Evolutionary conservation across 1,140 invertebrate species (phyloP).

Genomic region (Drosophila nasuta): DNA sequence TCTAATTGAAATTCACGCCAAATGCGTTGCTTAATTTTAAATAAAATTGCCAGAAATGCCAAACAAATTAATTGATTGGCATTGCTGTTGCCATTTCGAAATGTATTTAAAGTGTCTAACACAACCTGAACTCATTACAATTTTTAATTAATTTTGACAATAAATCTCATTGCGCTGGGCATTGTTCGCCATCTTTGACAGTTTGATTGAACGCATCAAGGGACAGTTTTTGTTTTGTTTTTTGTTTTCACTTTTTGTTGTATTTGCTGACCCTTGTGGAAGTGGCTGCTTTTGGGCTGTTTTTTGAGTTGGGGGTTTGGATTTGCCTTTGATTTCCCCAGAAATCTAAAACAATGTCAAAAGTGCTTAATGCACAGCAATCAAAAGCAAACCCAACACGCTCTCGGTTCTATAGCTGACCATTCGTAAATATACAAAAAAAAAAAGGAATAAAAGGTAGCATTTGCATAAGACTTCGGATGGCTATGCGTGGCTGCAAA

Average conservation of each 20-base stretch:
- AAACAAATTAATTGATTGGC: constrained; percentile 73
- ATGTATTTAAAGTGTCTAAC: constrained; percentile 27
- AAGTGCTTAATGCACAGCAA: constrained; percentile 75
- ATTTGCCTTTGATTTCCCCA: constrained; percentile 71
- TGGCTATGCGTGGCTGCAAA: constrained; percentile 70
- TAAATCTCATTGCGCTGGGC: constrained; percentile 55
- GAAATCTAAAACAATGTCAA: constrained; percentile 80
- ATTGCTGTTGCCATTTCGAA: constrained; percentile 51
- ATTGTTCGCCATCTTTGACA: constrained; percentile 50
- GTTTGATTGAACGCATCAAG: constrained; percentile 66
- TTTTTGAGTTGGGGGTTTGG: constrained; percentile 39
- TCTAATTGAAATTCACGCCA: constrained; percentile 77
- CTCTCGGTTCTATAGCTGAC: constrained; percentile 22
- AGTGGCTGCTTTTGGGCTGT: constrained; percentile 5
- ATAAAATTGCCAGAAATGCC: constrained; percentile 72
- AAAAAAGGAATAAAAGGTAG: constrained; percentile 32
- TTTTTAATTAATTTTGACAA: constrained; percentile 83
- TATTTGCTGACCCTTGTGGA: not conserved
- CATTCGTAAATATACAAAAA: constrained; percentile 43
- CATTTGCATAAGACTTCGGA: constrained; percentile 65
- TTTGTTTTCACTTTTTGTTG: constrained; percentile 1
- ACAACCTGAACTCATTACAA: constrained; percentile 67
- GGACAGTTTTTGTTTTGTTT: constrained; percentile 17
- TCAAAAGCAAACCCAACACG: constrained; percentile 47
- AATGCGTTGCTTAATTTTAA: constrained; percentile 63